phyloP scores from a whole-genome alignment of 2,113 vertebrate genomes.

The Meles meles region DNA sequence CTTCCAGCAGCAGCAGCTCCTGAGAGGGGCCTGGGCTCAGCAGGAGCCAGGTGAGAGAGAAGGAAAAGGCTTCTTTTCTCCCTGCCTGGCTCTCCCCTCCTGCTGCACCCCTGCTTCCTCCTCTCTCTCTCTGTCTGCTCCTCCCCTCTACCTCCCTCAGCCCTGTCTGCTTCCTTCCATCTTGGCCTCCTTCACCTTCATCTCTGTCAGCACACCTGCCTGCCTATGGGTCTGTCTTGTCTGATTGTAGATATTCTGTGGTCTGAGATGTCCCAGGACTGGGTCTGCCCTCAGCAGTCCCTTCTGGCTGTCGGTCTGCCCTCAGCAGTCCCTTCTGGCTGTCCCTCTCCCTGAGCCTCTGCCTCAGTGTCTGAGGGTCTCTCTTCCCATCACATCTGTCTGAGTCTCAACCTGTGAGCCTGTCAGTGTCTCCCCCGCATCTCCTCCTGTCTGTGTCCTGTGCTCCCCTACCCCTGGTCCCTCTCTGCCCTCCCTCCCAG shows the following conservation, averaged over 20 bases:
- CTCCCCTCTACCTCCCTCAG: conserved; percentile 64
- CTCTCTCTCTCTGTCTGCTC: neutral
- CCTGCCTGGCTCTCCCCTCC: neutral
- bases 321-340: neutral
- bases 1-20: too few species aligned
- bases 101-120: conserved; percentile 76
- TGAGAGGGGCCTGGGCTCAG: too few species aligned
- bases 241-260: neutral
- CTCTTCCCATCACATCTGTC: neutral
- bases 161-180: neutral
- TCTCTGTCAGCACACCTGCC: neutral
- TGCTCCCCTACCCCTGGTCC: neutral
- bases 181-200: neutral
- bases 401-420: neutral
- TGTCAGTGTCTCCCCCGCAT: neutral
- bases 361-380: neutral
- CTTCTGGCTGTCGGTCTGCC: neutral
- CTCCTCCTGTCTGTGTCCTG: neutral
- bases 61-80: conserved; percentile 78
- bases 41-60: conserved; percentile 38
- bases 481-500: too few species aligned
- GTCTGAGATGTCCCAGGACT: too few species aligned
- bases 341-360: neutral
- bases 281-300: neutral
- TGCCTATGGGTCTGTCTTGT: neutral